These are phyloP conservation scores for Caranx ignobilis DNA, from an alignment of 2,113 vertebrate species.

Conservation along the genomic window DNA sequence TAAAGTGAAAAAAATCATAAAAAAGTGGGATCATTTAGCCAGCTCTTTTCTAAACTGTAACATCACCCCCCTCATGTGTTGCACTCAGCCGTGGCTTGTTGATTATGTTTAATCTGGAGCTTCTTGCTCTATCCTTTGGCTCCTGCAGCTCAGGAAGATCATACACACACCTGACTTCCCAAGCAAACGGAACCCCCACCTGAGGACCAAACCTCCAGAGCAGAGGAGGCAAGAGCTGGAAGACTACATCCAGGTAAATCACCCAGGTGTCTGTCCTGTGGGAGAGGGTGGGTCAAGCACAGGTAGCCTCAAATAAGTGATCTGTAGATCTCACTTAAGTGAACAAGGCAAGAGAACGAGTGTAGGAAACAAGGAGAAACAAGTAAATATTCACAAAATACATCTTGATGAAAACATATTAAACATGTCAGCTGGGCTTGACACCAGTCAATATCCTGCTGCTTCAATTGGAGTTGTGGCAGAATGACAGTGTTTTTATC, in stretches of 20 bases:
- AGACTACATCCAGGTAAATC: conserved; percentile 90
- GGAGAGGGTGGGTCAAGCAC: no score
- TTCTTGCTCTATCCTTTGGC: not conserved
- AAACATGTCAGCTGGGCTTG: no score
- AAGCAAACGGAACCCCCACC: conserved; percentile 87
- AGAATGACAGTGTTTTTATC: no score
- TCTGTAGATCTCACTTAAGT: no score
- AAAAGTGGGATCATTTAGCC: not conserved
- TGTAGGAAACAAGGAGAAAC: no score
- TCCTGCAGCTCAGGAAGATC: conserved; percentile 89
- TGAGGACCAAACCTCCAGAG: conserved; percentile 90
- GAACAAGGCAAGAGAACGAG: no score
- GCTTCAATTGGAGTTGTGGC: no score
- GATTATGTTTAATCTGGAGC: not conserved
- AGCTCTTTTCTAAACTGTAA: not conserved
- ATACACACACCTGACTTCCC: conserved; percentile 91
- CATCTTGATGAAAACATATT: no score
- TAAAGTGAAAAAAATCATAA: not conserved
- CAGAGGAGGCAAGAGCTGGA: conserved; percentile 92
- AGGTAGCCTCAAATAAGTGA: no score
- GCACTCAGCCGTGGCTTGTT: not conserved
- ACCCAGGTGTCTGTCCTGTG: not conserved
- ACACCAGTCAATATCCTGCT: no score
- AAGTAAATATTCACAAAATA: no score
- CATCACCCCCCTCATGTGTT: not conserved